Base-by-base conservation (phyloP, 2,113 vertebrate genomes). In the Mystacornis crossleyi region DNA sequence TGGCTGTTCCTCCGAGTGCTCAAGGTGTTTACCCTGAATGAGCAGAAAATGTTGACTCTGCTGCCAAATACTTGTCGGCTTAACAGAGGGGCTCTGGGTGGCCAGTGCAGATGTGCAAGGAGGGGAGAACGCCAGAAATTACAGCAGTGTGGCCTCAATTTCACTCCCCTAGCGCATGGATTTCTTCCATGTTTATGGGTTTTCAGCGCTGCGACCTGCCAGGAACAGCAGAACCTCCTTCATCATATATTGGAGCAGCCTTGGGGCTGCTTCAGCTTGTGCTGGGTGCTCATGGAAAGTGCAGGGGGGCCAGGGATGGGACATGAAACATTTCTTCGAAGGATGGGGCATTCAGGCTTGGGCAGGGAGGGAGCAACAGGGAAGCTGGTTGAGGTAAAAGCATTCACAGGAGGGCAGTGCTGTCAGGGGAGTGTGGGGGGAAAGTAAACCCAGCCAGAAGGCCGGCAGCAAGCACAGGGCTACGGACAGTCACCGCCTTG, bases 21-120 rank as follows among this genome's bases (percentile, higher is more conserved):
- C 33, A 69, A 20, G 5, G 67, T 85, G n/a, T 87, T 96, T 74
- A 82, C 78, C 86, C 54, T 58, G 55, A 89, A 60, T 43, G 74
- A 73, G 75, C 29, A 87, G 81, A 80, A 92, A 73, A 74, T 53
- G 72, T 47, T 25, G 20, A 4, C 43, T 60, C 48, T 65, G 78
- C 73, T 72, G 85, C 89, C 93, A 84, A 55, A 85, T 48, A 33
- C 51, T 67, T 78, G 69, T 92, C 80, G 69, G 60, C 75, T 81
- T 57, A 65, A 40, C 72, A 45, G 83, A 85, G 66, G 80, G 64
- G 26, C 65, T 91, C 65, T 91, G 43, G 50, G 74, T 96, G 85
- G 82, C 58, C 58, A 71, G 43, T 36, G 47, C 61, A 53, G 74
- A 72, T 6, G 6, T 72, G 64, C 69, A 85, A 38, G 65, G 54